Percentiles rank a stretch among this genome's conserved stretches.
These are phyloP conservation scores for Heterodera carotae DNA, from an alignment of 1,140 invertebrate genomes.

Conservation along the genomic window DNA sequence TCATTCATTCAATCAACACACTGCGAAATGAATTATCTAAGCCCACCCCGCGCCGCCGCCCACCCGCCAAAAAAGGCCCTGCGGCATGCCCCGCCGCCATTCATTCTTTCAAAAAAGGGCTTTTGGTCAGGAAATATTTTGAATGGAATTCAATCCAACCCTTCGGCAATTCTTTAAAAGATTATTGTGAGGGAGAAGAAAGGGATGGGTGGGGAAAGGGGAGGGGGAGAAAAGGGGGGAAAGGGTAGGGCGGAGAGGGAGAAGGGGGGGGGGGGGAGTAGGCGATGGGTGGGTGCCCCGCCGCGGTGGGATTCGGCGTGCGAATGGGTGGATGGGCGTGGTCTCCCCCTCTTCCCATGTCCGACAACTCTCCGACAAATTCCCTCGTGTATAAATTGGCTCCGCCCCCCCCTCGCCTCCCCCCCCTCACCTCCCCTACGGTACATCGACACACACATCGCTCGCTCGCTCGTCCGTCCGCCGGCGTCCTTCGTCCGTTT, in stretches of 20 bases:
- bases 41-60: not conserved
- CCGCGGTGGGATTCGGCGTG: not conserved
- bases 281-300: not conserved
- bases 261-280: not conserved
- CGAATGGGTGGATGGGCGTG: not conserved
- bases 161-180: not conserved
- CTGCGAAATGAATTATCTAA: slow-evolving; percentile 14
- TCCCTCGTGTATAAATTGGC: slow-evolving; percentile 14
- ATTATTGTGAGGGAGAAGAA: not conserved
- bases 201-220: not conserved
- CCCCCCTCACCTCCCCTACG: not conserved
- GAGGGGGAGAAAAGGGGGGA: not conserved
- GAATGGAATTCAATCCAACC: not conserved
- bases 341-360: slow-evolving; percentile 13
- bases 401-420: not conserved
- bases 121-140: not conserved
- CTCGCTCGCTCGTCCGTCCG: slow-evolving; percentile 10
- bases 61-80: not conserved
- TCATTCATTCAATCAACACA: not conserved
- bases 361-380: slow-evolving; percentile 12
- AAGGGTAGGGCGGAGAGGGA: too few relatives aligned
- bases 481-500: not conserved
- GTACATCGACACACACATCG: not conserved
- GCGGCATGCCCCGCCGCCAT: not conserved
- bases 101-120: not conserved